Percentiles rank a stretch among this genome's conserved stretches.
These are phyloP conservation scores for Lasioglossum zephyrum DNA, from an alignment of 2,888 invertebrate genomes.

Conservation along the genomic window DNA sequence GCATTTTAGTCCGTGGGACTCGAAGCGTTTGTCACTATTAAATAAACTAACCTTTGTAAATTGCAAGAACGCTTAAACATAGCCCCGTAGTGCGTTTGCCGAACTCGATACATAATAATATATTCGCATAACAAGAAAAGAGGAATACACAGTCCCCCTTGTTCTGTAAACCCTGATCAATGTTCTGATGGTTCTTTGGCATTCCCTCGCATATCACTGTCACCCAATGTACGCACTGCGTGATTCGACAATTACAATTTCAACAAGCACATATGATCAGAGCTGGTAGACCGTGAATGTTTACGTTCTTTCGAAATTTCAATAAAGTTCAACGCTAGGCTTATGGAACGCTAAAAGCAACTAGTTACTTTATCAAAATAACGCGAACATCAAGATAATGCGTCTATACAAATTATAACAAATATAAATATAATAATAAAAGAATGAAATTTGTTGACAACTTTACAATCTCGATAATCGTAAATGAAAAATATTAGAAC, in stretches of 20 bases:
- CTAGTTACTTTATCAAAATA: not conserved
- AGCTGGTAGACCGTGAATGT: conserved; percentile 4
- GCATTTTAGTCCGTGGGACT: conserved; percentile 62
- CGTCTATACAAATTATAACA: not conserved
- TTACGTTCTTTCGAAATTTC: not conserved
- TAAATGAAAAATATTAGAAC: not conserved
- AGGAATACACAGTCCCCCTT: conserved; percentile 20
- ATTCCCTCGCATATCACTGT: conserved; percentile 47
- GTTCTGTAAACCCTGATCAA: conserved; percentile 25
- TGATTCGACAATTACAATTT: conserved; percentile 41
- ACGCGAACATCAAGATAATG: not conserved
- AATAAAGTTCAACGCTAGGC: not conserved
- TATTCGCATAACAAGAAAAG: conserved; percentile 9
- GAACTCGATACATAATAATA: conserved; percentile 4
- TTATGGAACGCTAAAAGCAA: not conserved
- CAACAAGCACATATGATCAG: conserved; percentile 28
- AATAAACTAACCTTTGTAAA: conserved; percentile 77
- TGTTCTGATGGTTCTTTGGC: conserved; percentile 62
- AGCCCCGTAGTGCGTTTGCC: conserved; percentile 67
- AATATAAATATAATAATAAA: not conserved
- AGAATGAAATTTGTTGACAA: not conserved
- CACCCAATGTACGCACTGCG: conserved; percentile 26
- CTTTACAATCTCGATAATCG: not conserved
- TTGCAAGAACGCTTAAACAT: conserved; percentile 74
- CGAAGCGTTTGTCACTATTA: conserved; percentile 64